Evolutionary conservation across 2,113 vertebrate species (phyloP), one percentile per base, ranked within the genome.

Genomic region (Emberiza fucata): DNA sequence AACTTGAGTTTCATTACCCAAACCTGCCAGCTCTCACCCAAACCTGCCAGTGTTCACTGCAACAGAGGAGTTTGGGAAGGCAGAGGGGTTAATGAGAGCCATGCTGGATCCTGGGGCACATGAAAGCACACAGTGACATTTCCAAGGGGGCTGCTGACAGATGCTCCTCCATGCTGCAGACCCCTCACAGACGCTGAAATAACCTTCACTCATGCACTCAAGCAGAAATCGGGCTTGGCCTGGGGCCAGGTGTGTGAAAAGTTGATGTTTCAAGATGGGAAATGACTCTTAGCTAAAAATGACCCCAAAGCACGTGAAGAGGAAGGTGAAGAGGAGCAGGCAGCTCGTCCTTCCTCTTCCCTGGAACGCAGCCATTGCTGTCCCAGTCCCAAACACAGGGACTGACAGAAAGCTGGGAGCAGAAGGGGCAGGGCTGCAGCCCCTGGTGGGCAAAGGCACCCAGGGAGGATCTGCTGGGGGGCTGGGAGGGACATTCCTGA

Each of bases 321-420:
- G 48, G 28, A 53, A 18, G 51, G 44, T 0, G 9, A 37, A 23
- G 50, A 45, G 65, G 65, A 77, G 54, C 64, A 40, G 76, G 80
- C 24, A 40, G 23, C 11, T 42, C 9, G 1, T 25, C 70, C 50
- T 81, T 35, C 69, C 80, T 64, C 70, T 5, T 45, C 70, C 25
- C 42, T 16, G 71, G 35, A 44, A 6, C 6, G 25, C 5, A 3
- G 69, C 1, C 0, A 8, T n/a, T 22, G 6, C 37, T 50, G 27
- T 57, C 23, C 20, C 54, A 48, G 63, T 3, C 50, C 14, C 39
- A 59, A 44, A 69, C 7, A 9, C 2, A 7, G 0, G 64, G 73
- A 39, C 9, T 28, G 84, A 40, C 53, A 59, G 27, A 80, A 47
- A 8, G 48, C 54, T 23, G 59, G 1, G 8, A 35, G 77, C 24